phyloP scores from a whole-genome alignment of 1,140 invertebrate genomes.

The Drosophila pachea region DNA sequence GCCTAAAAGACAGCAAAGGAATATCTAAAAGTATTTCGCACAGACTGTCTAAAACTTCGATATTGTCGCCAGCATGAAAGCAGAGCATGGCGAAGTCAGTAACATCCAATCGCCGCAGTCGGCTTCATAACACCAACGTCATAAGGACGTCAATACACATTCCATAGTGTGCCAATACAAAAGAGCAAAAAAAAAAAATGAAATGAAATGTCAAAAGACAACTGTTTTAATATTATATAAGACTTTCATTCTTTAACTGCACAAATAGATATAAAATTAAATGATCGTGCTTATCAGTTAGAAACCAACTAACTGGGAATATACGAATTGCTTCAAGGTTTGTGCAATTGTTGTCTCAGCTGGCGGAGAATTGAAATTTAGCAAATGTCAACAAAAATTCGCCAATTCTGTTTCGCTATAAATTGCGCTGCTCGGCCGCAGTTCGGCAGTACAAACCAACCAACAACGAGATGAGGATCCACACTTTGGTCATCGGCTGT shows the following conservation, averaged over 20 bases:
- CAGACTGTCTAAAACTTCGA: too few species aligned
- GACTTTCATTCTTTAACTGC: neutral
- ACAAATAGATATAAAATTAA: neutral
- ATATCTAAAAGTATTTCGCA: too few species aligned
- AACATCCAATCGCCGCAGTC: too few species aligned
- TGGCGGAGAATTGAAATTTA: neutral
- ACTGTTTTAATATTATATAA: neutral
- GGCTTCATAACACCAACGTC: too few species aligned
- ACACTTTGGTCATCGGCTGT: conserved; percentile 6
- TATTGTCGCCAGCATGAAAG: too few species aligned
- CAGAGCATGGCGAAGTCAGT: too few species aligned
- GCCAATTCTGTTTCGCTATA: neutral
- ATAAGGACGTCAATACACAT: too few species aligned
- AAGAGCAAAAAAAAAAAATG: neutral
- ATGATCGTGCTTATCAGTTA: neutral
- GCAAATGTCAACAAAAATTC: neutral
- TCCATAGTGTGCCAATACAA: neutral
- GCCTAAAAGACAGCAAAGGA: too few species aligned
- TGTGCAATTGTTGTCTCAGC: neutral
- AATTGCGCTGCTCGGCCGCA: neutral
- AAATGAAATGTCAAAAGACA: neutral
- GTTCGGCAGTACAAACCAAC: neutral
- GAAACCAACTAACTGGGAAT: neutral
- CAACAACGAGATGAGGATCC: conserved; percentile 7
- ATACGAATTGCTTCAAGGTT: neutral